Evolutionary conservation across 1,140 invertebrate genomes (phyloP).

Genomic region (Neodiprion fabricii): DNA sequence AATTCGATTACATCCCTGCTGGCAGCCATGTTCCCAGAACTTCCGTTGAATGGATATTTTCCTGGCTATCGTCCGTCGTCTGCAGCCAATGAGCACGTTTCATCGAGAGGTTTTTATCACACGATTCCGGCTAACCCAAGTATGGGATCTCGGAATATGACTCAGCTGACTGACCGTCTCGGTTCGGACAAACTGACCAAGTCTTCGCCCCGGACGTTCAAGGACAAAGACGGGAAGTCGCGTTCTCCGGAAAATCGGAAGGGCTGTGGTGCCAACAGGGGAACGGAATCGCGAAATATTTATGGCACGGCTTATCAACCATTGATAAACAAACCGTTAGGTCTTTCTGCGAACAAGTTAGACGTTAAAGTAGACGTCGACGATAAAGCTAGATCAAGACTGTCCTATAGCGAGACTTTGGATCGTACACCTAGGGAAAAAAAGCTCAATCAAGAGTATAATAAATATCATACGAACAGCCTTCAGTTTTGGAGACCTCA

Average conservation of each 20-base stretch:
- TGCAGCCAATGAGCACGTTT: conserved; percentile 39
- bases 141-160: conserved; percentile 44
- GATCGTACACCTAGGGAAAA: background rate
- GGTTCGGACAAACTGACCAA: conserved; percentile 26
- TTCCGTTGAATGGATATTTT: conserved; percentile 47
- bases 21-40: conserved; percentile 56
- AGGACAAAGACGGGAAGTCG: background rate
- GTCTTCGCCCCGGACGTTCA: background rate
- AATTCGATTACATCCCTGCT: conserved; percentile 55
- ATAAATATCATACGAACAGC: conserved; percentile 41
- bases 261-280: background rate
- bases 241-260: background rate
- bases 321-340: background rate
- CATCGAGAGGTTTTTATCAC: conserved; percentile 21
- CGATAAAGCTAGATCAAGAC: background rate
- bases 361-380: background rate
- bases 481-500: conserved; percentile 40
- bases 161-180: conserved; percentile 43
- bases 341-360: background rate
- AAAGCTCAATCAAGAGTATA: conserved; percentile 24
- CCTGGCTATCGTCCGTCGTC: conserved; percentile 47
- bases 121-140: conserved; percentile 38
- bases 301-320: background rate
- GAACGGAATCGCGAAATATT: background rate
- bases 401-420: background rate